These are phyloP conservation scores for Melolontha melolontha DNA, from an alignment of 2,888 invertebrate species.

Conservation along the genomic window DNA sequence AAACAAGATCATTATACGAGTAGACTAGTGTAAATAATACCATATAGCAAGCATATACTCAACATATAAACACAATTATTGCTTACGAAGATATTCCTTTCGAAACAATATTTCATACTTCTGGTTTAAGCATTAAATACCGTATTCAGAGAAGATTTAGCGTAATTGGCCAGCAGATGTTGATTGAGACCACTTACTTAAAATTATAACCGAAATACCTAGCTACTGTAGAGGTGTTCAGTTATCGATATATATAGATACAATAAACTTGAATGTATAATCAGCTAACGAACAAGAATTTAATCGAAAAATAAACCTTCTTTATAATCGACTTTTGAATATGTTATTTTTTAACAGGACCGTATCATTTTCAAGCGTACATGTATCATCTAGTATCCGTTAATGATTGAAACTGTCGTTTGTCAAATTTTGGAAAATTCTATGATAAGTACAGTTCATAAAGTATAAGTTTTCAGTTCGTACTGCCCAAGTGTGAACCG, in stretches of 20 bases:
- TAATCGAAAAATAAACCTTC: slow-evolving; percentile 48
- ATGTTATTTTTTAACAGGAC: slow-evolving; percentile 33
- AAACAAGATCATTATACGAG: too few relatives aligned
- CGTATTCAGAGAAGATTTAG: neutral
- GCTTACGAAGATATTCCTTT: neutral
- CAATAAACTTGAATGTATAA: slow-evolving; percentile 50
- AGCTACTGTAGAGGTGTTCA: slow-evolving; percentile 49
- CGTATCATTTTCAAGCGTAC: too few relatives aligned
- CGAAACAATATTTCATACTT: neutral
- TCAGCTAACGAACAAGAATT: slow-evolving; percentile 49
- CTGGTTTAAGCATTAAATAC: neutral
- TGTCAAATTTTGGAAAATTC: too few relatives aligned
- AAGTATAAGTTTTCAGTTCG: too few relatives aligned
- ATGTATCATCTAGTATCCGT: too few relatives aligned
- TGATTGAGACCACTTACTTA: slow-evolving; percentile 47
- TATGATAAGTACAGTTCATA: too few relatives aligned
- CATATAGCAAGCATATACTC: too few relatives aligned
- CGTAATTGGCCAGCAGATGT: slow-evolving; percentile 32
- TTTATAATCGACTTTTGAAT: slow-evolving; percentile 50
- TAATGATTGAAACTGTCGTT: too few relatives aligned
- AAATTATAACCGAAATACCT: slow-evolving; percentile 21
- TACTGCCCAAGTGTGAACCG: too few relatives aligned
- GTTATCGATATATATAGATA: slow-evolving; percentile 26
- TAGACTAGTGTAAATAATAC: too few relatives aligned
- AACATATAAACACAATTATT: too few relatives aligned